phyloP scores from a whole-genome alignment of 1,140 invertebrate species.

The Conopomorpha cramerella region DNA sequence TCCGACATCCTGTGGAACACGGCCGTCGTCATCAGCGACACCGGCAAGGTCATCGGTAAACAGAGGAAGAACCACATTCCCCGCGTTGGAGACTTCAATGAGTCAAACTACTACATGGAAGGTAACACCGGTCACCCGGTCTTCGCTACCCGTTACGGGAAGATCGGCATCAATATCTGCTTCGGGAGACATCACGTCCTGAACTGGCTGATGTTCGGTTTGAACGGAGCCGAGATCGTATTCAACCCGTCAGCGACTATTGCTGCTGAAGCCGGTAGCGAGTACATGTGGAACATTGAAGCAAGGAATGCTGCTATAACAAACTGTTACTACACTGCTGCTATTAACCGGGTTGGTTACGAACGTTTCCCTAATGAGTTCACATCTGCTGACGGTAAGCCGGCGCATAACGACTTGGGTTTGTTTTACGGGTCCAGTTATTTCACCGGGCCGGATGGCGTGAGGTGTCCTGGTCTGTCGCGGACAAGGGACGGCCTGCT shows the following conservation, averaged over 20 bases:
- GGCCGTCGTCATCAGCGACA: slow-evolving; percentile 89
- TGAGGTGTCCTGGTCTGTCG: slow-evolving; percentile 89
- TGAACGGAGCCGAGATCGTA: slow-evolving; percentile 98
- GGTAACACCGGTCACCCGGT: slow-evolving; percentile 95
- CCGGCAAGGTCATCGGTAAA: slow-evolving; percentile 90
- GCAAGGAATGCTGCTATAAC: slow-evolving; percentile 96
- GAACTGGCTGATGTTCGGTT: slow-evolving; percentile 96
- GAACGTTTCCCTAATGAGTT: slow-evolving; percentile 79
- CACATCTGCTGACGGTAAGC: slow-evolving; percentile 89
- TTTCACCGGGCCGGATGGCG: slow-evolving; percentile 92
- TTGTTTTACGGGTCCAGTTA: slow-evolving; percentile 98
- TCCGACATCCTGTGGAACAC: slow-evolving; percentile 96
- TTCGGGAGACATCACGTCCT: slow-evolving; percentile 97
- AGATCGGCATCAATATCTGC: slow-evolving; percentile 95
- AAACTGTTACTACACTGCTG: slow-evolving; percentile 92
- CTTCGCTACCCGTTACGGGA: slow-evolving; percentile 84
- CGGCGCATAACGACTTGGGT: slow-evolving; percentile 92
- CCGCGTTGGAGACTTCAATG: slow-evolving; percentile 96
- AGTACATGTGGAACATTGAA: slow-evolving; percentile 96
- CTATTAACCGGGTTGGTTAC: slow-evolving; percentile 95
- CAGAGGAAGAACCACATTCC: slow-evolving; percentile 99
- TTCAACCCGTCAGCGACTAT: slow-evolving; percentile 98
- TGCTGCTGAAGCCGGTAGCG: slow-evolving; percentile 69
- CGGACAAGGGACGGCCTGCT: slow-evolving; percentile 87
- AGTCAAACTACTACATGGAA: slow-evolving; percentile 98